Conservation (phyloP, 37 sponge, comb jelly and placozoan species). For the Hormiphora californensis region DNA sequence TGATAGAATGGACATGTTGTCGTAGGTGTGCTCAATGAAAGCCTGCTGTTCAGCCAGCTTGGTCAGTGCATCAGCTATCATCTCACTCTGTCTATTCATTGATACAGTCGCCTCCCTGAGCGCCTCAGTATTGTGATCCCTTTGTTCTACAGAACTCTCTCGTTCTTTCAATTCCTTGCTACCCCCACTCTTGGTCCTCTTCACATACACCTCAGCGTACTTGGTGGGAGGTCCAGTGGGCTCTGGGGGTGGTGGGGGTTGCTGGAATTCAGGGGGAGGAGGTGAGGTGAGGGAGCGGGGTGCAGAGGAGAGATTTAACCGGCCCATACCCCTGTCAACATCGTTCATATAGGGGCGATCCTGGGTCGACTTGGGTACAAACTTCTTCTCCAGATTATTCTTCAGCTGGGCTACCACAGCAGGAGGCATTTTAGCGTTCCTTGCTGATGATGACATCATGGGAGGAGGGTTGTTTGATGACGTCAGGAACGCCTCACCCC, state of each 20-base stretch:
- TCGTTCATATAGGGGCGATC: neutral
- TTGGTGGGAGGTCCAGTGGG: too few relatives aligned
- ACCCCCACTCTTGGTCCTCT: neutral
- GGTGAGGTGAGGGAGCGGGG: neutral
- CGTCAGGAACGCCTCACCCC: too few relatives aligned
- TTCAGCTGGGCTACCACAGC: slow-evolving; percentile 50
- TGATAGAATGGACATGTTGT: slow-evolving; percentile 45
- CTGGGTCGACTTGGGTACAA: slow-evolving; percentile 20
- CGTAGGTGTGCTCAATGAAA: slow-evolving; percentile 40
- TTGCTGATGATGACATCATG: too few relatives aligned
- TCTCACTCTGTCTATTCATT: neutral
- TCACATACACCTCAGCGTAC: slow-evolving; percentile 49
- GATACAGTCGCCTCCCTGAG: neutral
- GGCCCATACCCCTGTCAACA: neutral
- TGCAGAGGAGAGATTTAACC: neutral
- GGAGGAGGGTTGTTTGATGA: too few relatives aligned
- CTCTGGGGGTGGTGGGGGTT: neutral
- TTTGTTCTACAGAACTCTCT: neutral
- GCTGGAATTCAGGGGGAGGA: neutral
- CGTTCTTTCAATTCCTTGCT: too few relatives aligned
- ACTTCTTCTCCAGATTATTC: slow-evolving; percentile 29
- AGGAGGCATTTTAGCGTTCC: neutral
- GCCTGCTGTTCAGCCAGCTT: slow-evolving; percentile 48
- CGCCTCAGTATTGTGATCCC: neutral
- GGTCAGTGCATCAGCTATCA: slow-evolving; percentile 9